These are phyloP conservation scores for Electrona antarctica DNA, from an alignment of 2,113 vertebrate genomes.

Conservation along the genomic window DNA sequence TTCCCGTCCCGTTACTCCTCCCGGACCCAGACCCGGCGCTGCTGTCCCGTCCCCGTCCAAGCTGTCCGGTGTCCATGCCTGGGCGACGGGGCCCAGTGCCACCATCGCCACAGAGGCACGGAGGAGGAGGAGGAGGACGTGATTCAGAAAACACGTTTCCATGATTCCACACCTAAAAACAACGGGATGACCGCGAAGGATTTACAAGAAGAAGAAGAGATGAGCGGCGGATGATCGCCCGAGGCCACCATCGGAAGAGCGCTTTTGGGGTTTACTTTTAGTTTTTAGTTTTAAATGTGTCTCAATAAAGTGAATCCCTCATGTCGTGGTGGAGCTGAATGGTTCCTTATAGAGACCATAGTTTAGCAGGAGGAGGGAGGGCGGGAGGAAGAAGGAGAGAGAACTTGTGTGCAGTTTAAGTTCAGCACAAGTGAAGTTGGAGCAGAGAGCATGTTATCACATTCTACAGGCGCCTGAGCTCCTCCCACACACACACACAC, in stretches of 20 bases:
- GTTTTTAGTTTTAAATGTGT: constrained; percentile 6
- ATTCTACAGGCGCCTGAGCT: constrained; percentile 56
- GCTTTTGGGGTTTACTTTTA: neutral
- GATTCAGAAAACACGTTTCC: constrained; percentile 75
- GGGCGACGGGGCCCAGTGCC: too few relatives aligned
- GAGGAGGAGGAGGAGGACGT: constrained; percentile 30
- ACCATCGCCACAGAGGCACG: too few relatives aligned
- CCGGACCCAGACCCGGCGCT: too few relatives aligned
- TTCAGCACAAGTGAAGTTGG: constrained; percentile 37
- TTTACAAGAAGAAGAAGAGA: constrained; percentile 55
- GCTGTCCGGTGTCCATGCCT: too few relatives aligned
- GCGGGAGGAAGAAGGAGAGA: neutral
- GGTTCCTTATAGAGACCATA: too few relatives aligned
- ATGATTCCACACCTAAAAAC: constrained; percentile 64
- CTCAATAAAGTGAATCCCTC: constrained; percentile 40
- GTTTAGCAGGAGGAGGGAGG: too few relatives aligned
- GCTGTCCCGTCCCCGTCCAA: too few relatives aligned
- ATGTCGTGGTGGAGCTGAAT: too few relatives aligned
- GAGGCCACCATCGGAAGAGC: constrained; percentile 74
- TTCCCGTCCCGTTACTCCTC: neutral
- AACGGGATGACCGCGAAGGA: constrained; percentile 22
- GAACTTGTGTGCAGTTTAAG: constrained; percentile 57
- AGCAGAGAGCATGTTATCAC: constrained; percentile 69
- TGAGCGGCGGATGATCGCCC: constrained; percentile 56
- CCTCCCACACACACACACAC: constrained; percentile 64